Base-by-base conservation (phyloP, 2,797 vertebrate genomes). In the Eulemur mongoz region DNA sequence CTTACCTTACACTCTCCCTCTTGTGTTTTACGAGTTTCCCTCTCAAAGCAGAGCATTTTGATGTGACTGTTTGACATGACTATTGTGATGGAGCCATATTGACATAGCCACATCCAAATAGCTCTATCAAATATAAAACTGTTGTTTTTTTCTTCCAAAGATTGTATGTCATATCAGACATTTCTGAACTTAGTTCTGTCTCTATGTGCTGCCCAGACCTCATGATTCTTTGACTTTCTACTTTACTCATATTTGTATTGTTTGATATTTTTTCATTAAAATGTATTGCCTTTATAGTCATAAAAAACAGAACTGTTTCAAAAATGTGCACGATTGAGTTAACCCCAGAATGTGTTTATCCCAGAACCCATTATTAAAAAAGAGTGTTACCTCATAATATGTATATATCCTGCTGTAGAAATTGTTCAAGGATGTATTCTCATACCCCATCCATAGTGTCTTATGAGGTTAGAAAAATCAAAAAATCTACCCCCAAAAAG, bases 41-140 rank as follows among this genome's bases (percentile, higher is more conserved):
- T 95, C 38, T 96, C 73, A 93, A 65, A 93, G 73, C 25, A 89
- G 27, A 93, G 7, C 27, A 35, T 78, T 95, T 96, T 93, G 76
- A 48, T 72, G 81, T 43, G 30, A 32, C 43, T 85, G 9, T 81
- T 90, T 95, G 35, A 88, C 11, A 22, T 59, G 65, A 96, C 15
- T 76, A 2, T 90, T 96, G 95, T 88, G 30, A 91, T 93, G 61
- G 22, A 80, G 13, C 22, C 63, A 32, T 86, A 81, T 59, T 80
- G 81, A 32, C n/a, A 90, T 40, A 90, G 61, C 52, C 7, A 86
- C 32, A 70, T 83, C 43, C 25, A 95, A 89, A 90, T 91, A 81
- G 50, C 35, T 27, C 15, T 81, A 48, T 88, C 48, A 89, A 85
- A 70, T 70, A 59, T 45, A 72, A 84, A 83, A 80, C 23, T 22